Base-by-base conservation (phyloP, 2,797 vertebrate genomes). In the Anomalospiza imberbis region DNA sequence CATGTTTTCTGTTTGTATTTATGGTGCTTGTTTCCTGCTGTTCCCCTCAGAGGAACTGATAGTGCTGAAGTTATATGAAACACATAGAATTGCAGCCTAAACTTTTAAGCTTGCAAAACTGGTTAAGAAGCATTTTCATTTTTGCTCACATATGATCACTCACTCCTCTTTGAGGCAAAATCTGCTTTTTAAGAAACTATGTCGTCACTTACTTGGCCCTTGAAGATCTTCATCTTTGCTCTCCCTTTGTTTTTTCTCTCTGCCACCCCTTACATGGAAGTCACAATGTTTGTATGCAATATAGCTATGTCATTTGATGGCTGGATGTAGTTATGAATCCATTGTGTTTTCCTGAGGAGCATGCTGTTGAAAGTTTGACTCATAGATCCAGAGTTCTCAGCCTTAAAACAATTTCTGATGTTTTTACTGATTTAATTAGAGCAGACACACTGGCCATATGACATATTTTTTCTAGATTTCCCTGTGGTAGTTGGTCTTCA, bases 51-150 rank as follows among this genome's bases (percentile, higher is more conserved):
- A 62, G n/a, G 44, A 89, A 4, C 13, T 17, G 17, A 32, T 12
- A 61, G 13, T 32, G 20, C 19, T 40, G 34, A 70, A 79, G n/a
- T 58, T 24, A 11, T 1, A 38, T 7, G 20, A 67, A 81, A 7
- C 2, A 1, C 2, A 0, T 8, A 12, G 29, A 63, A 26, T 19
- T 89, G 7, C 48, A 53, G 20, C 20, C 31, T 75, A 7, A 15
- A 28, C 28, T 60, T 63, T 67, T 15, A 67, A 51, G 11, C 31
- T 44, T 67, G 18, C 25, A 55, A 54, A 93, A 75, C 17, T 47
- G 10, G 2, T 47, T 58, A 42, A 65, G 25, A 55, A 61, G 16
- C 12, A 10, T 61, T 73, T 79, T 68, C 8, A 47, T 47, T 80
- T 72, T 68, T 60, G 13, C 25, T 83, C 6, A 32, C 13, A 17